phyloP scores from a whole-genome alignment of 2,113 vertebrate species.

The Synodontis membranacea region DNA sequence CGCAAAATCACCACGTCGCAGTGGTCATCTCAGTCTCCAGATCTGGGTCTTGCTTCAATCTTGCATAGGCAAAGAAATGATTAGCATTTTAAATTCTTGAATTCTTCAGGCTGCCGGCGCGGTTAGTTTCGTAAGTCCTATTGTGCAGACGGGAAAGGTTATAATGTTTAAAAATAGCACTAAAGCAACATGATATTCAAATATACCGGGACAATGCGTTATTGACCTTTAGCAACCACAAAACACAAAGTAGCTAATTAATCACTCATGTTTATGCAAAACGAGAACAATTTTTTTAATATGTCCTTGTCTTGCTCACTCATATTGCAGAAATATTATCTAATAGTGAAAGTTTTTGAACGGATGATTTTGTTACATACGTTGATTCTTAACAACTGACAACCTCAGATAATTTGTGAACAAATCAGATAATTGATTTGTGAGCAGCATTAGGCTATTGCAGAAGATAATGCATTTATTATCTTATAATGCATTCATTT shows the following conservation, averaged over 20 bases:
- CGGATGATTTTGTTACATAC: background rate
- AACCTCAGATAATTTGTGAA: background rate
- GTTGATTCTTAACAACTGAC: background rate
- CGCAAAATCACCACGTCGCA: background rate
- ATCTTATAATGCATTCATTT: no score
- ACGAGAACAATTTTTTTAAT: background rate
- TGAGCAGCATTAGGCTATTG: no score
- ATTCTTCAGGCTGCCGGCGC: background rate
- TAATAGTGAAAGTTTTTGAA: background rate
- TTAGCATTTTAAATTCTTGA: conserved; percentile 15
- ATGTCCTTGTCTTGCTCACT: background rate
- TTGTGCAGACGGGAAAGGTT: conserved; percentile 60
- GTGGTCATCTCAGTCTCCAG: background rate
- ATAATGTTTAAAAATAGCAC: conserved; percentile 62
- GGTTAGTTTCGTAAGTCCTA: conserved; percentile 7
- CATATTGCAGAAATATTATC: background rate
- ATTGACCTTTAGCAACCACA: conserved; percentile 1
- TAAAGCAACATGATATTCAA: conserved; percentile 61
- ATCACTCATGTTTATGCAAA: background rate
- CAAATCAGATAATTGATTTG: background rate
- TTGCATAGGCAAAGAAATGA: background rate
- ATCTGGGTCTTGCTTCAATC: background rate
- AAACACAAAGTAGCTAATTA: background rate
- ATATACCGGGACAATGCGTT: conserved; percentile 45
- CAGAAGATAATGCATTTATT: no score